Conservation (phyloP, 2,888 invertebrate genomes). For the Drepana falcataria region DNA sequence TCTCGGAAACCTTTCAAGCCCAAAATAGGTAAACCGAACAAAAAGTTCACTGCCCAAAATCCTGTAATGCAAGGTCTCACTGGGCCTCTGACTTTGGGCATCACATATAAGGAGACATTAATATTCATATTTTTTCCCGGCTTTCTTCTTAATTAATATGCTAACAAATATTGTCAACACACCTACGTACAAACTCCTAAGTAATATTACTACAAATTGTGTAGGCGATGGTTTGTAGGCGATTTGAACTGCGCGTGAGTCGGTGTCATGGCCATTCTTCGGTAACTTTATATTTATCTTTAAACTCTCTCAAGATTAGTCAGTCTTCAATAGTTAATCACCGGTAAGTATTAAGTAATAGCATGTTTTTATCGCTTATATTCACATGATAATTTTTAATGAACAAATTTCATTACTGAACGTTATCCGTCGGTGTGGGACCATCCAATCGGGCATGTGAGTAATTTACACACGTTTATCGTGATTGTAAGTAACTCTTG, state of each 20-base stretch:
- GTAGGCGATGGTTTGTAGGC: constrained; percentile 53
- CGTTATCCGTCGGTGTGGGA: not conserved
- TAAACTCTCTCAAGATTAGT: constrained; percentile 8
- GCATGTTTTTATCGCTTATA: not conserved
- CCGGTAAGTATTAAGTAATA: not conserved
- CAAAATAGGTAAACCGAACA: not conserved
- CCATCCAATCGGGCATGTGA: not conserved
- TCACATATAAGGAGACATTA: constrained; percentile 44
- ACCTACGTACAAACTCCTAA: constrained; percentile 54
- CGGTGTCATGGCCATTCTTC: constrained; percentile 58
- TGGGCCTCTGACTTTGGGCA: constrained; percentile 8
- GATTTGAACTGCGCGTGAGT: constrained; percentile 50
- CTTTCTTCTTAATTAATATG: constrained; percentile 77
- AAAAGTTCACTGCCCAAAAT: constrained; percentile 8
- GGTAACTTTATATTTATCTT: constrained; percentile 18
- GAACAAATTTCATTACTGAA: not conserved
- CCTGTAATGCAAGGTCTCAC: constrained; percentile 6
- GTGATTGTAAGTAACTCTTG: constrained; percentile 7
- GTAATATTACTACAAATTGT: constrained; percentile 32
- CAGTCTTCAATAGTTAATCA: not conserved
- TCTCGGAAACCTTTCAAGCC: not conserved
- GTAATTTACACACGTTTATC: constrained; percentile 11
- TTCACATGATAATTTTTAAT: not conserved
- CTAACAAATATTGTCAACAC: constrained; percentile 72
- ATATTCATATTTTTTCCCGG: constrained; percentile 62